These are phyloP conservation scores for Tipula vernalis DNA, from an alignment of 2,888 invertebrate genomes.

Conservation along the genomic window DNA sequence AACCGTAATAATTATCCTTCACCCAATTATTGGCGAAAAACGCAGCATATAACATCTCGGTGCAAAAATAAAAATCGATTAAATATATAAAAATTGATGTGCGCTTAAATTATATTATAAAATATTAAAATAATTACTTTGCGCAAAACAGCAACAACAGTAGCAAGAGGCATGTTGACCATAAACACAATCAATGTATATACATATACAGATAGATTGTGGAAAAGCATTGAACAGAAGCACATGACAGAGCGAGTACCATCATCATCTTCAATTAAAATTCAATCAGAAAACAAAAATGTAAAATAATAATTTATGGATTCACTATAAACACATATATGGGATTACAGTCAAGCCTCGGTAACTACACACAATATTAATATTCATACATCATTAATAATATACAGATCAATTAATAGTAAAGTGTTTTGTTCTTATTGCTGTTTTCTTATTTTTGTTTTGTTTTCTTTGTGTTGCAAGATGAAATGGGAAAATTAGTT, in stretches of 20 bases:
- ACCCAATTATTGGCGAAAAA: neutral
- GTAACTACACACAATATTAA: neutral
- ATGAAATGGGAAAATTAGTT: neutral
- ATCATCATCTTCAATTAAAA: neutral
- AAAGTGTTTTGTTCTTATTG: neutral
- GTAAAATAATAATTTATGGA: neutral
- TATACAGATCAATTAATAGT: neutral
- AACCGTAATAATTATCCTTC: slow-evolving; percentile 4
- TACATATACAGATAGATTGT: neutral
- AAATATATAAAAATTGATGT: neutral
- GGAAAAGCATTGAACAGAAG: neutral
- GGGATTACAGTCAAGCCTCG: neutral
- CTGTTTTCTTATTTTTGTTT: neutral
- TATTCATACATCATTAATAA: neutral
- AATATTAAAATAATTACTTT: neutral
- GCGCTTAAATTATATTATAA: neutral
- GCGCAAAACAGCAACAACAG: neutral
- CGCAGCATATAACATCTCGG: neutral
- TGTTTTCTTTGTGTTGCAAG: neutral
- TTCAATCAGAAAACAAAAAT: neutral
- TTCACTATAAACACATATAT: neutral
- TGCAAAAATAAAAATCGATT: neutral
- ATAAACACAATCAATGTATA: neutral
- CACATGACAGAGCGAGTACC: neutral
- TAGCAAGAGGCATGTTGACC: neutral